Base-by-base conservation (phyloP, 2,113 vertebrate genomes). In the Micronisus gabar region DNA sequence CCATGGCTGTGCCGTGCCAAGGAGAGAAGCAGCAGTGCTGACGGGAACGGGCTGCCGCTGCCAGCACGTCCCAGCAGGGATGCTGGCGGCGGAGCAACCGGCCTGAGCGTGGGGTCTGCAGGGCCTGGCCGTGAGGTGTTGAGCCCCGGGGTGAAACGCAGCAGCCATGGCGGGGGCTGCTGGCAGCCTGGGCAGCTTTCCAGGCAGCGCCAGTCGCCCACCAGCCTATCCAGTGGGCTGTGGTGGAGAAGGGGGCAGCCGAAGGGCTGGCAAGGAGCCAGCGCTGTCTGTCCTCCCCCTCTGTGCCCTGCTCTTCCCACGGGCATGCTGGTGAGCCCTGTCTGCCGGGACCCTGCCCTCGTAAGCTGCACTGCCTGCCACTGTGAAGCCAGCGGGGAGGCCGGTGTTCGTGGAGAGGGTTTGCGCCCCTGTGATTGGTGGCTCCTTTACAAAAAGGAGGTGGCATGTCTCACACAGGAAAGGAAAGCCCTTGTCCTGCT, bases 331-430 rank as follows among this genome's bases (percentile, higher is more conserved):
- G 23, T 13, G 50, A 65, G n/a, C 40, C 48, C 53, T 9, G 22
- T 15, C 45, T 61, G 36, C 38, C 1, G 1, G 55, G 36, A 32
- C 26, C 63, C 61, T 45, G 13, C 26, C 65, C 81, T 45, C 9
- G 0, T 47, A 34, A 47, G 12, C 48, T 5, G 2, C 1, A 6
- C 74, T 47, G 55, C 47, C 56, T 53, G 55, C 66, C 1, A n/a
- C n/a, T n/a, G 10, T 55, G 70, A 29, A 45, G 34, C 21, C 70
- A 22, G 27, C 0, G 1, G 71, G 12, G n/a, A 36, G 32, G 32
- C 84, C 0, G 1, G 20, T 36, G 30, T 47, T n/a, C 2, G 0
- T 2, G 1, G 34, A 55, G 47, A 27, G 48, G 17, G 10, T 47
- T 72, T 30, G 29, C 25, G 16, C 20, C 30, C n/a, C 48, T 55